Conservation (phyloP, 2,113 vertebrate species). For the Bucco capensis region DNA sequence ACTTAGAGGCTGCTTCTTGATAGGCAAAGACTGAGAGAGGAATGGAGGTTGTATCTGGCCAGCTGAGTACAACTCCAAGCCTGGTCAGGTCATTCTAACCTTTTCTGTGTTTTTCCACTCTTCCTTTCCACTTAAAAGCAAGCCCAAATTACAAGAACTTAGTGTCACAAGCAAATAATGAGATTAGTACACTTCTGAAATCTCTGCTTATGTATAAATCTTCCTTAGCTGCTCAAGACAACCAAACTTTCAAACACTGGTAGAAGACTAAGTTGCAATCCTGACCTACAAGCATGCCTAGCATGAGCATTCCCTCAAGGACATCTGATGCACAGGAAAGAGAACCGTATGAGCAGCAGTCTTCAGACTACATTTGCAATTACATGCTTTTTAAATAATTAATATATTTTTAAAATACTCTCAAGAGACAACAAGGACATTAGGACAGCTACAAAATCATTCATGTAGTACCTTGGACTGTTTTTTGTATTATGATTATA, state of each 20-base stretch:
- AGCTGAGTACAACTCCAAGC: background rate
- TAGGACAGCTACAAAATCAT: background rate
- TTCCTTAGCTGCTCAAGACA: background rate
- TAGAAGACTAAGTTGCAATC: background rate
- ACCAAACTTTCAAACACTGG: background rate
- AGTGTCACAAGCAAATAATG: background rate
- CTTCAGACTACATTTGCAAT: background rate
- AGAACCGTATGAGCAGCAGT: background rate
- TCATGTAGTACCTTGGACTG: background rate
- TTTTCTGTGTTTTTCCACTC: background rate
- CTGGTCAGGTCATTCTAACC: background rate
- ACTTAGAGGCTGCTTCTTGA: background rate
- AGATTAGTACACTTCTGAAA: background rate
- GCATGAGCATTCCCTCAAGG: background rate
- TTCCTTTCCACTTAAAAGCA: background rate
- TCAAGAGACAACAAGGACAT: background rate
- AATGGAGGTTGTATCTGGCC: background rate
- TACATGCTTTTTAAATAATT: background rate
- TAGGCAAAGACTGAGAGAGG: background rate
- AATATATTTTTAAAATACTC: background rate
- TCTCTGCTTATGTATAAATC: background rate
- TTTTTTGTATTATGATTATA: background rate
- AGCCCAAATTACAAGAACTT: background rate
- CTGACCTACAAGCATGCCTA: background rate
- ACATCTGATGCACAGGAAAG: background rate